Evolutionary conservation across 2,888 invertebrate species (phyloP).

Genomic region (Labia minor): DNA sequence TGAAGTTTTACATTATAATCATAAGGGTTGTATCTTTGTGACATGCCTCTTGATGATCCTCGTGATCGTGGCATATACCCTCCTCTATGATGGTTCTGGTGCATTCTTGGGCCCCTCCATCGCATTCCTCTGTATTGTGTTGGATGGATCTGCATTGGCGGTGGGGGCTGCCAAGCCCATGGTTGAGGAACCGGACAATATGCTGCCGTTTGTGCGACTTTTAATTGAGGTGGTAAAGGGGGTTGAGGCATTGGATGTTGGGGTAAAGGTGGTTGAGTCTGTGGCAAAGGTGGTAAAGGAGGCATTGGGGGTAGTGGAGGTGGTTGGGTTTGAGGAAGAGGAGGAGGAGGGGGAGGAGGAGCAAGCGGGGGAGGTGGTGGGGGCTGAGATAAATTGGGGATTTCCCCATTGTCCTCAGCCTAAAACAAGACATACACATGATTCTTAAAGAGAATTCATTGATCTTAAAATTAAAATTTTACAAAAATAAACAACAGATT

Average conservation of each 20-base stretch:
- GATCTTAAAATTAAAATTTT: too few species aligned
- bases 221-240: background rate
- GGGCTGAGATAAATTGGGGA: constrained; percentile 13
- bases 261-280: background rate
- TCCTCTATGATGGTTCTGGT: background rate
- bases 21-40: background rate
- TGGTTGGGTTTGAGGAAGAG: background rate
- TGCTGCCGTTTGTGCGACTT: background rate
- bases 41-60: background rate
- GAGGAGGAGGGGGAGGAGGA: background rate
- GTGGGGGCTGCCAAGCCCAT: constrained; percentile 14
- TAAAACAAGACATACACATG: background rate
- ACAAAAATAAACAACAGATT: too few species aligned
- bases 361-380: background rate
- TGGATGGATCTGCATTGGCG: background rate
- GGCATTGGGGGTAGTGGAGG: background rate
- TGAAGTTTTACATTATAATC: background rate
- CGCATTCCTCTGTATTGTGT: background rate
- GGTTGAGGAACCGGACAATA: background rate
- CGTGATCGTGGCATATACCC: background rate
- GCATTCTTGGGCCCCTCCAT: background rate
- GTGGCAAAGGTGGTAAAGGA: background rate
- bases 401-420: constrained; percentile 2
- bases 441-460: too few species aligned
- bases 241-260: background rate